Evolutionary conservation across 2,888 invertebrate species (phyloP).

Genomic region (Dioctria rufipes): DNA sequence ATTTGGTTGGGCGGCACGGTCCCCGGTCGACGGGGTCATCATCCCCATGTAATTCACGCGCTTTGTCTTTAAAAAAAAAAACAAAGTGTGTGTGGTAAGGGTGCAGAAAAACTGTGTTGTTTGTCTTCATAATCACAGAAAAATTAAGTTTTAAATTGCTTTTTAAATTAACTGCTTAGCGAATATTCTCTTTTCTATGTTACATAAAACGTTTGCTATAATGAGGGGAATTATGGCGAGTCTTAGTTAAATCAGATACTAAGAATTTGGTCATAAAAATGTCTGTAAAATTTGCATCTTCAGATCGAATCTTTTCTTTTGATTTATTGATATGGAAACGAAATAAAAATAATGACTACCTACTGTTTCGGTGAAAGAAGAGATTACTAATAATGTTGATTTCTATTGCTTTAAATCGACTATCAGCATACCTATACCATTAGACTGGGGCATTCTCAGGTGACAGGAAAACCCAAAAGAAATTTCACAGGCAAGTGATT

Average conservation of each 20-base stretch:
- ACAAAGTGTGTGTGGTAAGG: conserved; percentile 3
- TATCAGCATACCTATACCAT: neutral
- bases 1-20: conserved; percentile 37
- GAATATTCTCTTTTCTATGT: conserved; percentile 50
- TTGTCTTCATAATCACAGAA: conserved; percentile 68
- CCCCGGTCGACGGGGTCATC: neutral
- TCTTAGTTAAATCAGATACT: conserved; percentile 3
- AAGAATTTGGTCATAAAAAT: too few relatives aligned
- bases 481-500: conserved; percentile 43
- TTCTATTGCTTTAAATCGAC: too few relatives aligned
- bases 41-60: conserved; percentile 31
- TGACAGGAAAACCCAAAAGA: conserved; percentile 16
- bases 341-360: too few relatives aligned
- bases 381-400: too few relatives aligned
- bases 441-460: conserved; percentile 7
- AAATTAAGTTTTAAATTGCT: conserved; percentile 70
- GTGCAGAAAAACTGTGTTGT: conserved; percentile 60
- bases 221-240: conserved; percentile 39
- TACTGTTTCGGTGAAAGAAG: too few relatives aligned
- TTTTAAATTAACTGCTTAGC: conserved; percentile 66
- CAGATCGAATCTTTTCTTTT: too few relatives aligned
- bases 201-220: conserved; percentile 43
- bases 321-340: too few relatives aligned
- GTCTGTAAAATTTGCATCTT: too few relatives aligned
- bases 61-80: conserved; percentile 21